phyloP scores from a whole-genome alignment of 1,140 invertebrate species.

The Drosophila grimshawi region DNA sequence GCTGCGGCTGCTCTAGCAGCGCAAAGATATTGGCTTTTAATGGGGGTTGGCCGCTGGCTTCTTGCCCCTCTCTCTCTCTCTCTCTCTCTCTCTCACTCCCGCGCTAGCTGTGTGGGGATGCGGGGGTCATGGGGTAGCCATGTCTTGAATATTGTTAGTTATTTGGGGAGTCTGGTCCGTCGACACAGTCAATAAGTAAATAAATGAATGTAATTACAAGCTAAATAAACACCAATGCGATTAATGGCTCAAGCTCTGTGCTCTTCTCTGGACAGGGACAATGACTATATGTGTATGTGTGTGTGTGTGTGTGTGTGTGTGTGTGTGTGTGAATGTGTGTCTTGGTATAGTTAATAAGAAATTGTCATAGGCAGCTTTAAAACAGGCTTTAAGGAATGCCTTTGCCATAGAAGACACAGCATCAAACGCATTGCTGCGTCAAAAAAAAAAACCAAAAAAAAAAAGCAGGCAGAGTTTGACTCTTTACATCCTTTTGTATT shows the following conservation, averaged over 20 bases:
- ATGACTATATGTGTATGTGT: constrained; percentile 10
- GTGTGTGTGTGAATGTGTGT: background rate
- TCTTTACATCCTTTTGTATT: constrained; percentile 4
- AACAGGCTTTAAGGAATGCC: constrained; percentile 22
- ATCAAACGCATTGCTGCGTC: constrained; percentile 37
- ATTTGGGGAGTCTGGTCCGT: constrained; percentile 59
- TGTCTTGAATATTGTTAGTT: constrained; percentile 66
- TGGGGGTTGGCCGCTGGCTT: constrained; percentile 58
- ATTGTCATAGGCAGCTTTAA: constrained; percentile 26
- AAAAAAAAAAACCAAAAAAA: constrained; percentile 1
- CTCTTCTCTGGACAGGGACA: background rate
- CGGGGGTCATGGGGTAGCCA: background rate
- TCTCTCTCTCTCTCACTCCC: background rate
- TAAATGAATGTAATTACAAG: constrained; percentile 84
- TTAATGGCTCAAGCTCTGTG: constrained; percentile 68
- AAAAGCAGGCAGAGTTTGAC: background rate
- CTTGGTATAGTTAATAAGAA: constrained; percentile 1
- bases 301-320: no score
- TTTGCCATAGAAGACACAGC: background rate
- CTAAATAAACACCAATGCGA: constrained; percentile 84
- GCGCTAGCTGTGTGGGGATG: constrained; percentile 31
- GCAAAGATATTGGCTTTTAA: constrained; percentile 82
- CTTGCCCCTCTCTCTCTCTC: background rate
- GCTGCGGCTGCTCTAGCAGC: constrained; percentile 33
- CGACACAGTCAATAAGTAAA: constrained; percentile 84